These are phyloP conservation scores for Cheilosia vulpina DNA, from an alignment of 2,888 invertebrate genomes.

Conservation along the genomic window DNA sequence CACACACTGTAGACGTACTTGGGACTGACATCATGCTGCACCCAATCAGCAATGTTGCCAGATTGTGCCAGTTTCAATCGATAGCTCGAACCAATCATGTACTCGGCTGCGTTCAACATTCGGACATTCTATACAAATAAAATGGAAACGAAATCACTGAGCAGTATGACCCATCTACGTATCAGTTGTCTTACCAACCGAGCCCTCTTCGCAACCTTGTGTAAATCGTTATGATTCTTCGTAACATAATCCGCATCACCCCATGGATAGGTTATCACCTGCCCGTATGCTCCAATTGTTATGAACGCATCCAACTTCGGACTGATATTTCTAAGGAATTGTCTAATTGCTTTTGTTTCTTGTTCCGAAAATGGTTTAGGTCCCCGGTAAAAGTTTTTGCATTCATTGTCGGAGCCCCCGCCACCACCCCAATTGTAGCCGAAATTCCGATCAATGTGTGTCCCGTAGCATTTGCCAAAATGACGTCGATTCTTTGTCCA, in stretches of 20 bases:
- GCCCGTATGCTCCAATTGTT: slow-evolving; percentile 83
- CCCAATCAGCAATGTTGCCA: slow-evolving; percentile 82
- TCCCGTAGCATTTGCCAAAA: slow-evolving; percentile 88
- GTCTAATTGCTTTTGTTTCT: slow-evolving; percentile 88
- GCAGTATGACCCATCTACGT: neutral
- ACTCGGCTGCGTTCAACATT: slow-evolving; percentile 79
- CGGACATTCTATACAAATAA: slow-evolving; percentile 78
- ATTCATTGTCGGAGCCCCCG: slow-evolving; percentile 90
- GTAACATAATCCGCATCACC: slow-evolving; percentile 82
- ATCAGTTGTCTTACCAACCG: slow-evolving; percentile 71
- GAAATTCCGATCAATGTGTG: slow-evolving; percentile 94
- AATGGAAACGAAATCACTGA: slow-evolving; percentile 8
- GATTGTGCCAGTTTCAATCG: slow-evolving; percentile 79
- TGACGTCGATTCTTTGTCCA: slow-evolving; percentile 91
- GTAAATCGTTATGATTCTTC: slow-evolving; percentile 78
- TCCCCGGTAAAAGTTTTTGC: slow-evolving; percentile 92
- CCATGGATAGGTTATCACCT: slow-evolving; percentile 84
- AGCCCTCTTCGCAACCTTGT: slow-evolving; percentile 78
- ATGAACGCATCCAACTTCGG: slow-evolving; percentile 80
- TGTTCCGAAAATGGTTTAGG: slow-evolving; percentile 92
- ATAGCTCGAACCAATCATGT: slow-evolving; percentile 80
- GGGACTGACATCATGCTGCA: slow-evolving; percentile 79
- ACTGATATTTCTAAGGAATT: slow-evolving; percentile 83
- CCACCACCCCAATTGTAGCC: slow-evolving; percentile 93
- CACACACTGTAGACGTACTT: slow-evolving; percentile 81